Conservation (phyloP, 2,113 vertebrate species). For the Columbina picui region DNA sequence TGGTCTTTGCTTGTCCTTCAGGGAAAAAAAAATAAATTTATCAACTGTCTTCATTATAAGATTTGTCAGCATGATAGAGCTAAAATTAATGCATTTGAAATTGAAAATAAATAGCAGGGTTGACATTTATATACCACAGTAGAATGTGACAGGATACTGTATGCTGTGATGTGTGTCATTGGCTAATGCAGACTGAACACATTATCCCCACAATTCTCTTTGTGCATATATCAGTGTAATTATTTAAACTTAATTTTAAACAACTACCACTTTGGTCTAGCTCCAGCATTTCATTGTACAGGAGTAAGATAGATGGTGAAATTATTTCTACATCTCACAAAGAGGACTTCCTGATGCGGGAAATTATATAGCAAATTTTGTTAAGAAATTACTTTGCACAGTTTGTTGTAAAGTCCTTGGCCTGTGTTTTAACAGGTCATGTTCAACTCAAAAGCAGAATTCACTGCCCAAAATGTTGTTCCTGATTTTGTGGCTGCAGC, state of each 20-base stretch:
- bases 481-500: background rate
- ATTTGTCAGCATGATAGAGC: conserved; percentile 37
- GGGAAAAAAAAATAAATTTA: background rate
- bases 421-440: background rate
- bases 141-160: background rate
- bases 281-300: background rate
- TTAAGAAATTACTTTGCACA: conserved; percentile 5
- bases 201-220: background rate
- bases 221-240: conserved; percentile 7
- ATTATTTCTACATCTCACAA: conserved; percentile 2
- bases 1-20: conserved; percentile 38
- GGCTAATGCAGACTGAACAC: background rate
- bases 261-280: background rate
- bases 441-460: background rate
- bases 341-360: conserved; percentile 1
- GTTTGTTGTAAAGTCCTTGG: conserved; percentile 16
- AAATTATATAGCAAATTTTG: conserved; percentile 51
- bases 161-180: background rate
- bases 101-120: conserved; percentile 25
- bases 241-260: conserved; percentile 45
- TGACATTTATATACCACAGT: background rate
- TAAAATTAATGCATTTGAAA: conserved; percentile 49
- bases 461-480: background rate
- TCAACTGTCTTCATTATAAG: conserved; percentile 27
- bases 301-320: background rate